Percentiles rank a stretch among this genome's conserved stretches.
These are phyloP conservation scores for Otus sunia DNA, from an alignment of 2,113 vertebrate genomes.

Conservation along the genomic window DNA sequence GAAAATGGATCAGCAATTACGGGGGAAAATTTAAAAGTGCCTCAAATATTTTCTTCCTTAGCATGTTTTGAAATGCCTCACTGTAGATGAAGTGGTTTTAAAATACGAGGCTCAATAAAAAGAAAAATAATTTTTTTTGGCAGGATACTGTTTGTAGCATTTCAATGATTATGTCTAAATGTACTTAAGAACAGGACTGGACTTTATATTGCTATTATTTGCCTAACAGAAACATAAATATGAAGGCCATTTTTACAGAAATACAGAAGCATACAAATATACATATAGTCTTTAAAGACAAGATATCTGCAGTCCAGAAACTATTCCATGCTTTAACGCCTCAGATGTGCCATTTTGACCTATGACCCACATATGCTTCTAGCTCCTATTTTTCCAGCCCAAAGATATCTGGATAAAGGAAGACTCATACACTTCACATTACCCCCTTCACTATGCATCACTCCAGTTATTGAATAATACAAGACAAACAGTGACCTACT, in stretches of 20 bases:
- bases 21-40: neutral
- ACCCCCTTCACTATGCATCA: conserved; percentile 68
- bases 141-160: neutral
- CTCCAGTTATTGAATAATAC: conserved; percentile 89
- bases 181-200: neutral
- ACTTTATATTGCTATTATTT: neutral
- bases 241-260: neutral
- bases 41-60: neutral
- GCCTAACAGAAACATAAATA: neutral
- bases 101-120: neutral
- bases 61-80: neutral
- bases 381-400: conserved; percentile 32
- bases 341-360: neutral
- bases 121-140: neutral
- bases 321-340: neutral
- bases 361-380: neutral
- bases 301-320: neutral
- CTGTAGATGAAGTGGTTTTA: neutral
- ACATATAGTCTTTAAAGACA: neutral
- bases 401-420: conserved; percentile 55
- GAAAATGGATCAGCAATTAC: neutral
- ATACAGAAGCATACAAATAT: neutral
- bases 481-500: conserved; percentile 98
- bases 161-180: neutral
- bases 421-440: conserved; percentile 68